phyloP scores from a whole-genome alignment of 2,113 vertebrate genomes.

The Osmerus mordax region DNA sequence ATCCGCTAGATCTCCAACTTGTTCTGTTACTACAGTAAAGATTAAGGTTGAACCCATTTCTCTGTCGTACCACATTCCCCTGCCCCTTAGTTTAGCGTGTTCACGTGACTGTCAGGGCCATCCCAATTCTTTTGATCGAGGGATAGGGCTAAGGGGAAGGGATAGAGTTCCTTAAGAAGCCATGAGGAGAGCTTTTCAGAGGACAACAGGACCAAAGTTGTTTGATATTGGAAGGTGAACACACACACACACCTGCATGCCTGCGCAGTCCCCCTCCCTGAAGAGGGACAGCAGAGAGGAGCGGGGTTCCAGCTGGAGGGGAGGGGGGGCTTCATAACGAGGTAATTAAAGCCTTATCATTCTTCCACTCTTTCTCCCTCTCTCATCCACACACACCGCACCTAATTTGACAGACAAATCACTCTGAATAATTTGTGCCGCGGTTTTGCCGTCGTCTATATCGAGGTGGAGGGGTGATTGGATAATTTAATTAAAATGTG shows the following conservation, averaged over 20 bases:
- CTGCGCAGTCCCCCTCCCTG: slow-evolving; percentile 23
- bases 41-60: no score
- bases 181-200: no score
- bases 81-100: no score
- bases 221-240: background rate
- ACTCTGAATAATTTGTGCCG: slow-evolving; percentile 55
- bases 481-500: slow-evolving; percentile 70
- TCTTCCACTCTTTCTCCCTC: slow-evolving; percentile 36
- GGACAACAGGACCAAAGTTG: no score
- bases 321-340: slow-evolving; percentile 44
- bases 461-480: slow-evolving; percentile 44
- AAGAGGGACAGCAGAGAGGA: slow-evolving; percentile 1
- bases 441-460: slow-evolving; percentile 58
- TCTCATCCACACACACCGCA: slow-evolving; percentile 42
- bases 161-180: no score
- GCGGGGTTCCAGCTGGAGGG: background rate
- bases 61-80: no score
- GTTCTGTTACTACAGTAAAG: no score
- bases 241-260: slow-evolving; percentile 54
- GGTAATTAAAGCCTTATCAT: slow-evolving; percentile 67
- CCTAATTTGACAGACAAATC: slow-evolving; percentile 55
- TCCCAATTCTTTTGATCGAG: no score
- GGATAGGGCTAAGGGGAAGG: no score
- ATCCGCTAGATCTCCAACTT: no score
- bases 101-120: no score